Percentiles rank a stretch among this genome's conserved stretches.
Evolutionary conservation across 2,797 vertebrate species (phyloP).

Genomic region (Decapterus maruadsi): DNA sequence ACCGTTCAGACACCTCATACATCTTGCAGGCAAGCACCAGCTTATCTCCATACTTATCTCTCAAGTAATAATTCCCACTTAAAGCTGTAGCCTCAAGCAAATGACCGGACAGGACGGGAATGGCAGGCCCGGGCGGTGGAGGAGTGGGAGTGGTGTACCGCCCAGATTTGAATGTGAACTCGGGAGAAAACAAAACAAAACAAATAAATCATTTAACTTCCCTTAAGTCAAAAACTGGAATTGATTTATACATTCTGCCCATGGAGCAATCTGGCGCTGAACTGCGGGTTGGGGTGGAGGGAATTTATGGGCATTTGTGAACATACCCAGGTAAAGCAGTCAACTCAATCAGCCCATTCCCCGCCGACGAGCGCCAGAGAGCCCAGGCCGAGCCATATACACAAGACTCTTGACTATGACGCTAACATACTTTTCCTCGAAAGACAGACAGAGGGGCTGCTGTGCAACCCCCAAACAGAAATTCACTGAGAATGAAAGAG

Average conservation of each 20-base stretch:
- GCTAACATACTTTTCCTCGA: constrained; percentile 48
- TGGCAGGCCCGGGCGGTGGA: constrained; percentile 65
- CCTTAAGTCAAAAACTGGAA: constrained; percentile 16
- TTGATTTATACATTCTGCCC: constrained; percentile 26
- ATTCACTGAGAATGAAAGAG: constrained; percentile 57
- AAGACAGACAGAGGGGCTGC: constrained; percentile 44
- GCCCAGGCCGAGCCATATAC: constrained; percentile 24
- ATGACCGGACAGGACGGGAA: constrained; percentile 67
- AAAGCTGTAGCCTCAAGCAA: constrained; percentile 73
- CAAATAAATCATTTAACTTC: constrained; percentile 18
- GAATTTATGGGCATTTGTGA: constrained; percentile 24
- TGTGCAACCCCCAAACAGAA: constrained; percentile 53
- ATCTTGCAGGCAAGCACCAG: constrained; percentile 71
- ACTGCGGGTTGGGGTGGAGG: background rate
- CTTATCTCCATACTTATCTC: constrained; percentile 85
- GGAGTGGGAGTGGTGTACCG: background rate
- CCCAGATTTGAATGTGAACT: constrained; percentile 14
- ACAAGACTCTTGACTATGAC: constrained; percentile 24
- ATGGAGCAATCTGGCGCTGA: constrained; percentile 20
- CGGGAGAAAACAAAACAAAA: constrained; percentile 12
- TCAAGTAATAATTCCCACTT: constrained; percentile 84
- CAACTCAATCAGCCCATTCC: constrained; percentile 62
- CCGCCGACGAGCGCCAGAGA: constrained; percentile 44
- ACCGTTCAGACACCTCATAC: constrained; percentile 81
- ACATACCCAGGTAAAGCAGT: constrained; percentile 52